Evolutionary conservation across 2,113 vertebrate genomes (phyloP), one percentile per base, ranked within the genome.

Genomic region (Epinephelus cyanopodus): DNA sequence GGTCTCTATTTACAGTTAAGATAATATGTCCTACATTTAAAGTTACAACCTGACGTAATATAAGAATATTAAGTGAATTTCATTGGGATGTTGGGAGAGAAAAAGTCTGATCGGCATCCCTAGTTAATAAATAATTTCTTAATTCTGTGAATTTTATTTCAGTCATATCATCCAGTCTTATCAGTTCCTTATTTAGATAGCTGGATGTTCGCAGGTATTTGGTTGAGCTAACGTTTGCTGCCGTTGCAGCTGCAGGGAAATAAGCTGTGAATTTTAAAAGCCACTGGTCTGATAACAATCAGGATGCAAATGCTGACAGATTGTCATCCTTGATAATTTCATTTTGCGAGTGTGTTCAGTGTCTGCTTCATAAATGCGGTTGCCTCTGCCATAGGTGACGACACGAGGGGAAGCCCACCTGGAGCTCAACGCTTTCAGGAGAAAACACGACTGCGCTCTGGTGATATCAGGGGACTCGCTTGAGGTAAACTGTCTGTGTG

Each of bases 391-490:
- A 15, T 69, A 99, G 98, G 97, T 99, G 92, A 98, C 97, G 23
- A 99, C 98, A 62, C 96, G 98, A 27, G 98, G 98, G 37, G 98
- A 99, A 87, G 98, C 98, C 77, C 98, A 99, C 89, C 95, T 99
- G 5, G 98, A 99, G 94, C 96, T 99, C 82, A 99, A 99, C 0
- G 97, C 98, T 27, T 99, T 99, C 94, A 96, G 98, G 70, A 95
- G 98, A 92, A 99, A 99, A 81, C 98, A 99, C 19, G 98, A 99
- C 94, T 99, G 98, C 0, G 98, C 98, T 3, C 93, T 99, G 77
- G 97, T 99, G 82, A 99, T 99, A 95, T 99, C 98, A 0, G 98
- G 98, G 3, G 98, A 99, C 95, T 99, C 98, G 0, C 95, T 99
- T 56, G 98, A 99, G 97, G 98, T 99, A 87, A 90, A 91, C 18